Evolutionary conservation across 2,797 vertebrate species (phyloP), one percentile per base, ranked within the genome.

Genomic region (Scomberomorus guttatus): DNA sequence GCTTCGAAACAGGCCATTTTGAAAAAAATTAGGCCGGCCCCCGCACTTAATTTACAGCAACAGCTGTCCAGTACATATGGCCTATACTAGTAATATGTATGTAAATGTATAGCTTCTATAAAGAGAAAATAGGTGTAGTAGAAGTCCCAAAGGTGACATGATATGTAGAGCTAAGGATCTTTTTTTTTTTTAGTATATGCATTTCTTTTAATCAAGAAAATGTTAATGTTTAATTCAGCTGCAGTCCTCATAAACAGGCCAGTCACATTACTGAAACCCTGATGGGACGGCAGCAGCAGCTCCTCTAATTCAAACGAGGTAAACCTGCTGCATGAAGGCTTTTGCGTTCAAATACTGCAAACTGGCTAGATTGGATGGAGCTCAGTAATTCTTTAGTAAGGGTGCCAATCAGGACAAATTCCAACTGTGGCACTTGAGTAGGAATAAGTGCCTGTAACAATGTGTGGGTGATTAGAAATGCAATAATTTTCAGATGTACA

Each of bases 331-430:
- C 39, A 3, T 42, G 12, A 58, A 66, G 37, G 17, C 37, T 72
- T 81, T 52, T 70, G 66, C 60, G 20, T 65, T 77, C 34, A 69
- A 64, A 84, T 46, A 63, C 63, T 55, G 58, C 68, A 77, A 77
- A 81, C 11, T 18, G 27, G 22, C 24, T 12, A 15, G 48, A 11
- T 17, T 73, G 75, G 51, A 48, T 50, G 44, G 39, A 79, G 42
- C 52, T 74, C 24, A 60, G 67, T 37, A 34, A 58, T 32, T 74
- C 5, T 39, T 54, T 44, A 51, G 51, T 29, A 10, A 37, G 1
- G 22, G 13, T 62, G 64, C 42, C 57, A 73, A 51, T 67, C 61
- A 62, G 34, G 18, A 69, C 6, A 15, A 32, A 42, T 24, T 62
- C 24, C 60, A 65, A 32, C 2, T 29, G 20, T 67, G 32, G 3